Percentiles rank a stretch among this genome's conserved stretches.
phyloP scores from a whole-genome alignment of 2,797 vertebrate species.

The Onychomys leucogaster region DNA sequence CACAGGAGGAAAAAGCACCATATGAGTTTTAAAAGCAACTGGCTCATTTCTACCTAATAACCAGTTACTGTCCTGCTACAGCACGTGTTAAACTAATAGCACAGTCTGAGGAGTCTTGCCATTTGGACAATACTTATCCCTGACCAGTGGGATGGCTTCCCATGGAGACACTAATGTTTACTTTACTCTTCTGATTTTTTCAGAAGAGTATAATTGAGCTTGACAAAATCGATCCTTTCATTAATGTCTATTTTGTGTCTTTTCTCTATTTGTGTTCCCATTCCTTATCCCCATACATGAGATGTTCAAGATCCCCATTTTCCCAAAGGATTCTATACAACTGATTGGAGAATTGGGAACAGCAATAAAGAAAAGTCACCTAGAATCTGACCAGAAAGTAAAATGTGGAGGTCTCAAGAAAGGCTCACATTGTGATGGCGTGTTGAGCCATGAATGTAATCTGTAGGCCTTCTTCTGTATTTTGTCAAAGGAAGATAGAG shows the following conservation, averaged over 20 bases:
- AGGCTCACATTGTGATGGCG: not conserved
- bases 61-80: not conserved
- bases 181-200: not conserved
- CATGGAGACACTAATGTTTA: not conserved
- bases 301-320: not conserved
- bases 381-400: conserved; percentile 35
- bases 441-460: not conserved
- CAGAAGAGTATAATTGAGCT: not conserved
- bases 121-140: not conserved
- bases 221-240: not conserved
- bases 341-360: not conserved
- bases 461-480: not conserved
- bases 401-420: not conserved
- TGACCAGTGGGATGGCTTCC: too few species aligned
- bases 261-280: conserved; percentile 52
- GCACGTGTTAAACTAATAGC: not conserved
- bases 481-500: not conserved
- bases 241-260: not conserved
- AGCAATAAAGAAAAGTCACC: conserved; percentile 23
- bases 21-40: too few species aligned
- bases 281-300: conserved; percentile 34
- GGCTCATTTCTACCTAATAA: too few species aligned
- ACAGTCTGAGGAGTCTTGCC: not conserved
- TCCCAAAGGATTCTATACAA: not conserved
- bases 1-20: too few species aligned